Evolutionary conservation across 2,113 vertebrate species (phyloP).

Genomic region (Saguinus midas): DNA sequence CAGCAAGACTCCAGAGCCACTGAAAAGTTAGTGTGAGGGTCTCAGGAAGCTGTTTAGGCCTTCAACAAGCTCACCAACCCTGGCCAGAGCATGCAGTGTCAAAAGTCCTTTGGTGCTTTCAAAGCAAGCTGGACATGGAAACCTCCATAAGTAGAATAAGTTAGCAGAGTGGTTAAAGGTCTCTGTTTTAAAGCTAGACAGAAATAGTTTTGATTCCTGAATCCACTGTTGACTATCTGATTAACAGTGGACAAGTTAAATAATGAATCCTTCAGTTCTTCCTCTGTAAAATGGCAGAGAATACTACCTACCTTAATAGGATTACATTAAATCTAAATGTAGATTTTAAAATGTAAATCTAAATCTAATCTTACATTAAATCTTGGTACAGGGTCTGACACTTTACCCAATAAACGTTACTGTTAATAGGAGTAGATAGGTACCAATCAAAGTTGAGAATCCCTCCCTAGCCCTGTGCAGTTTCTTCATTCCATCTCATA

Average conservation of each 20-base stretch:
- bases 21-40: not conserved
- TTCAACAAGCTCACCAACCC: not conserved
- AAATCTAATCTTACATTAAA: not conserved
- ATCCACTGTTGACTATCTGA: not conserved
- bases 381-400: not conserved
- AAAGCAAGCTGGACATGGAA: not conserved
- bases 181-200: not conserved
- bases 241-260: not conserved
- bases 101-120: not conserved
- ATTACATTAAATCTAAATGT: not conserved
- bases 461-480: not conserved
- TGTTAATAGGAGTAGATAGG: not conserved
- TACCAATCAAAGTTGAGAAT: not conserved
- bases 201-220: not conserved
- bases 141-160: not conserved
- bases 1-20: not conserved
- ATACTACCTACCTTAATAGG: not conserved
- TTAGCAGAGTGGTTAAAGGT: not conserved
- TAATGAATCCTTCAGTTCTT: conserved; percentile 4
- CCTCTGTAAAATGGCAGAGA: not conserved
- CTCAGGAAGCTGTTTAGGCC: not conserved
- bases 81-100: not conserved
- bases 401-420: not conserved
- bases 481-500: not conserved
- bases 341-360: too few relatives aligned